A percentile compares a stretch with the other conserved stretches of the same genome.
Evolutionary conservation across 2,888 invertebrate genomes (phyloP).

Genomic region (Trissonchulus latispiculum): DNA sequence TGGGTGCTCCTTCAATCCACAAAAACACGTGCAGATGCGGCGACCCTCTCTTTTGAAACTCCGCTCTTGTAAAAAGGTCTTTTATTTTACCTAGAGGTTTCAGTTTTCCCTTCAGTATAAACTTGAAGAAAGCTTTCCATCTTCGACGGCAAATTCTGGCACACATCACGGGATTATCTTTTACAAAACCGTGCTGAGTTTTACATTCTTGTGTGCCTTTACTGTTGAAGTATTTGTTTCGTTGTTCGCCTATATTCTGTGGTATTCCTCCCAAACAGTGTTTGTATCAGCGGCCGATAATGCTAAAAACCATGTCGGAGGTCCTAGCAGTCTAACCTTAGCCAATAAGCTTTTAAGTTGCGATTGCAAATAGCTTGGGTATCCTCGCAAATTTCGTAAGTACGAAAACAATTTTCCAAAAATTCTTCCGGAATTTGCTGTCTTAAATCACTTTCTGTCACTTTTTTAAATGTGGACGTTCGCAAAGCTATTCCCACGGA

Average conservation of each 20-base stretch:
- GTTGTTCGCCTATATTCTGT: background rate
- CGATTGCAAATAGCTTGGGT: background rate
- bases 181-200: no score
- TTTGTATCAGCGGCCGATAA: conserved; percentile 8
- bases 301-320: conserved; percentile 6
- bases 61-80: background rate
- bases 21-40: background rate
- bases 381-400: conserved; percentile 3
- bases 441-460: background rate
- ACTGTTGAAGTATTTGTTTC: background rate
- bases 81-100: background rate
- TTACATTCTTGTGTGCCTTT: background rate
- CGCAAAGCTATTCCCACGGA: background rate
- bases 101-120: background rate
- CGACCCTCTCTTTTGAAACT: background rate
- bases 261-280: background rate
- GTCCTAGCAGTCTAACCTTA: background rate
- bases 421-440: background rate
- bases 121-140: background rate
- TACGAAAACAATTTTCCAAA: background rate
- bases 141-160: background rate
- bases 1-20: background rate
- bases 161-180: background rate
- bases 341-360: background rate
- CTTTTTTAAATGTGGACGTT: background rate